phyloP scores from a whole-genome alignment of 35 echinoderm and acorn worm genomes.

The Eucidaris tribuloides region DNA sequence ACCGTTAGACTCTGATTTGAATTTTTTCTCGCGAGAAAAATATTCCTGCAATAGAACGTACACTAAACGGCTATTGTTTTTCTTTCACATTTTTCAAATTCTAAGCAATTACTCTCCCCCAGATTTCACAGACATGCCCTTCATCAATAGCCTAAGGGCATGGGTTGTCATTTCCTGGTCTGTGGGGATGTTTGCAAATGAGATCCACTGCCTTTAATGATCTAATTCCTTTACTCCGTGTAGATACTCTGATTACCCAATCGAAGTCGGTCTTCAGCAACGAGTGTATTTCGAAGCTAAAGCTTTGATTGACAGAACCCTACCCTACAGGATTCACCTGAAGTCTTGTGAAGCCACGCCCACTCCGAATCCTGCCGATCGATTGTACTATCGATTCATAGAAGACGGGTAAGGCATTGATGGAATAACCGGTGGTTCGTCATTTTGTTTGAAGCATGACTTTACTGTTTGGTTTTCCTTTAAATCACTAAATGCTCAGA shows the following conservation, averaged over 20 bases:
- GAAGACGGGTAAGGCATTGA: constrained; percentile 16
- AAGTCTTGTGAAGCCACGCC: constrained; percentile 24
- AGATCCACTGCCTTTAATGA: background rate
- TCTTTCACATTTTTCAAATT: background rate
- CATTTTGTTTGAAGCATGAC: too few relatives aligned
- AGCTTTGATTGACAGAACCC: background rate
- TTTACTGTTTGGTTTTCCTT: too few relatives aligned
- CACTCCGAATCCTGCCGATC: constrained; percentile 2
- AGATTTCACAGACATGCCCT: background rate
- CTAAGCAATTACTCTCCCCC: background rate
- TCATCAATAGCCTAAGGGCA: background rate
- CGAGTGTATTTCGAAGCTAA: constrained; percentile 10
- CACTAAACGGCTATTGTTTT: background rate
- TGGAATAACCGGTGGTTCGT: too few relatives aligned
- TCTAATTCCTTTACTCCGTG: background rate
- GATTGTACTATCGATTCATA: constrained; percentile 11
- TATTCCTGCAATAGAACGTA: too few relatives aligned
- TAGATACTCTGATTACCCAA: constrained; percentile 2
- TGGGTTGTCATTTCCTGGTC: background rate
- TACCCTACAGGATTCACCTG: background rate
- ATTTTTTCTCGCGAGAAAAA: too few relatives aligned
- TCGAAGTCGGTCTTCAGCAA: background rate
- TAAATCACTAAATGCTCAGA: background rate
- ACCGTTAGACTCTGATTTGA: too few relatives aligned
- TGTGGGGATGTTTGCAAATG: too few relatives aligned